Evolutionary conservation across 53 echinoderm and acorn worm genomes (phyloP).

Genomic region (Mesocentrotus franciscanus): DNA sequence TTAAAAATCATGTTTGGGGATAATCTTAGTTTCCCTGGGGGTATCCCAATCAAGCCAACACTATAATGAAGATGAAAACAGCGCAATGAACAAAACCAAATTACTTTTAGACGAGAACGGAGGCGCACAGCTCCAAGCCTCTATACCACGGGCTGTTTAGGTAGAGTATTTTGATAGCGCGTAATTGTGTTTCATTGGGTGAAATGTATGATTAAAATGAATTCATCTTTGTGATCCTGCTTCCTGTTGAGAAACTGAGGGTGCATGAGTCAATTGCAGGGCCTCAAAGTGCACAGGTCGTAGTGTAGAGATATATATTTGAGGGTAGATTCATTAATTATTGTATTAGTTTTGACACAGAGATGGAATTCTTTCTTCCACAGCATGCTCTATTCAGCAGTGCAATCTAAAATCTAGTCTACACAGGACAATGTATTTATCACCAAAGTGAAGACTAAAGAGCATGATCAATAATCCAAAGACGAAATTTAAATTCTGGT

Average conservation of each 20-base stretch:
- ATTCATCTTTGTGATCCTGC: constrained; percentile 15
- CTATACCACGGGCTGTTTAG: background rate
- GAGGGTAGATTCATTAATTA: background rate
- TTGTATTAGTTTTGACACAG: background rate
- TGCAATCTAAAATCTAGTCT: too few species aligned
- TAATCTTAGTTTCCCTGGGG: constrained; percentile 12
- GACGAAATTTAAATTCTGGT: background rate
- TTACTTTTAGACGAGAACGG: background rate
- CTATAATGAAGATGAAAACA: constrained; percentile 11
- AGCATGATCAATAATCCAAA: too few species aligned
- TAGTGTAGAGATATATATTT: background rate
- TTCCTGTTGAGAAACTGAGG: background rate
- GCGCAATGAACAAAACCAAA: constrained; percentile 30
- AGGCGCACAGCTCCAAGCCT: background rate
- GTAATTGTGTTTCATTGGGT: constrained; percentile 28
- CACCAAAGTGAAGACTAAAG: too few species aligned
- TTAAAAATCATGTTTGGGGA: constrained; percentile 31
- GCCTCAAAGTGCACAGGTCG: background rate
- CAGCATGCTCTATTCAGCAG: too few species aligned
- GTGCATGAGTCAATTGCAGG: background rate
- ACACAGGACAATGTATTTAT: background rate
- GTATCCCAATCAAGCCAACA: constrained; percentile 14
- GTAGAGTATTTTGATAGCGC: constrained; percentile 25
- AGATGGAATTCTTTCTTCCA: background rate
- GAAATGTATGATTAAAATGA: constrained; percentile 50